Evolutionary conservation across 30 jellyfish, hydroid and myxozoan genomes (phyloP), one percentile per base, ranked within the genome.

Genomic region (Pelagia noctiluca): DNA sequence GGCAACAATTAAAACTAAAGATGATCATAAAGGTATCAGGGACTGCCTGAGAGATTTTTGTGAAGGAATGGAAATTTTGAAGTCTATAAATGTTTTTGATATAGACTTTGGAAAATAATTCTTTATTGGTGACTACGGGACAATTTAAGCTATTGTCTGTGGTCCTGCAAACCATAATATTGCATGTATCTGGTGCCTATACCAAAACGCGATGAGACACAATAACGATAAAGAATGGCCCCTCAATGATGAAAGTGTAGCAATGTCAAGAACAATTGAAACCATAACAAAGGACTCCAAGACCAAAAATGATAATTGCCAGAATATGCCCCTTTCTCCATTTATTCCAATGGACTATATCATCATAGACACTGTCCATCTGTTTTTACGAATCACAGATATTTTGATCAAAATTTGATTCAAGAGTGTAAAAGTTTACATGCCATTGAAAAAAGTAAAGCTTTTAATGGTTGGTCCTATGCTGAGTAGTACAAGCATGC

Each of bases 291-390:
- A 13, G 13, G 63, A 74, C 49, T 16, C 79, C 25, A 74, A 50
- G 32, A 38, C 34, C 16, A 26, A 65, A 65, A 57, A 77, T 26
- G 19, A 5, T 25, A 70, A 13, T 70, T 70, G 25, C 71, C 63
- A 77, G 33, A 21, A 18, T 52, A 8, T 25, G 32, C 65, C 83
- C 12, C 63, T 77, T 3, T 77, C 60, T 77, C 34, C 22, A 18
- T 77, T 61, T 25, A 77, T 53, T 12, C 35, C 85, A 31, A 54
- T 50, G 48, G 65, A 54, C 32, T 84, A 31, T 32, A 84, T 77
- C 18, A 37, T 77, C 23, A 77, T 77, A 26, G 68, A 77, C 88
- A 50, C 88, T 30, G 53, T 77, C n/a, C 88, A 77, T 77, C 65
- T 77, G 16, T 61, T 77, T 35, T 66, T 77, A 10, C 18, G 88